Conservation (phyloP, 2,888 invertebrate species). For the Leptinotarsa peninsularis region DNA sequence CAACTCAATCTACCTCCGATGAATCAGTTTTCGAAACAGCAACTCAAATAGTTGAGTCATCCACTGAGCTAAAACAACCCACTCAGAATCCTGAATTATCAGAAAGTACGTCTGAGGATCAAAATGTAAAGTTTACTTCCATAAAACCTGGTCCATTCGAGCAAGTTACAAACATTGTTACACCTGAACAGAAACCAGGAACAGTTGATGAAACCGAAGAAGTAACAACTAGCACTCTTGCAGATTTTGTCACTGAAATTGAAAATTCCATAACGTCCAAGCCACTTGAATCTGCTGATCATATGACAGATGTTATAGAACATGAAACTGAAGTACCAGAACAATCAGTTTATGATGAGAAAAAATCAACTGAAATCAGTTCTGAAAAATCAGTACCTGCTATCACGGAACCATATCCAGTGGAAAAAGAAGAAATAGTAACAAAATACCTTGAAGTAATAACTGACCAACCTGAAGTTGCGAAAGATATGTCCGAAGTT, state of each 20-base stretch:
- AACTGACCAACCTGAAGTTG: neutral
- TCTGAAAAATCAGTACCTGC: slow-evolving; percentile 4
- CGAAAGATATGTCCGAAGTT: neutral
- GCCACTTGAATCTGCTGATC: slow-evolving; percentile 31
- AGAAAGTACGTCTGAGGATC: slow-evolving; percentile 2
- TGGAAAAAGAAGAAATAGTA: neutral
- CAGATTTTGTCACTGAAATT: slow-evolving; percentile 29
- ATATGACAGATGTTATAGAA: slow-evolving; percentile 27
- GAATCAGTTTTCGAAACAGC: slow-evolving; percentile 1
- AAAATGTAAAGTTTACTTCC: slow-evolving; percentile 9
- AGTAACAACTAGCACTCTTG: neutral
- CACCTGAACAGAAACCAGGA: neutral
- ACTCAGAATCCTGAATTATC: slow-evolving; percentile 1
- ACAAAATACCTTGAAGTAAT: neutral
- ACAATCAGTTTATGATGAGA: no score
- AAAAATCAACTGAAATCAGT: no score
- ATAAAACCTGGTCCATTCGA: slow-evolving; percentile 6
- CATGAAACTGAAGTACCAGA: slow-evolving; percentile 25
- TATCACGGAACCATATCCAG: neutral
- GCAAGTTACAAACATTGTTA: neutral
- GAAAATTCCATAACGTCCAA: slow-evolving; percentile 20
- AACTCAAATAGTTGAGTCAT: neutral
- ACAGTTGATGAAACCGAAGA: neutral
- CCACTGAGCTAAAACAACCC: neutral
- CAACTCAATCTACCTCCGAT: neutral